Percentiles rank a stretch among this genome's conserved stretches.
Conservation (phyloP, 2,797 vertebrate genomes). For the Podarcis siculus region DNA sequence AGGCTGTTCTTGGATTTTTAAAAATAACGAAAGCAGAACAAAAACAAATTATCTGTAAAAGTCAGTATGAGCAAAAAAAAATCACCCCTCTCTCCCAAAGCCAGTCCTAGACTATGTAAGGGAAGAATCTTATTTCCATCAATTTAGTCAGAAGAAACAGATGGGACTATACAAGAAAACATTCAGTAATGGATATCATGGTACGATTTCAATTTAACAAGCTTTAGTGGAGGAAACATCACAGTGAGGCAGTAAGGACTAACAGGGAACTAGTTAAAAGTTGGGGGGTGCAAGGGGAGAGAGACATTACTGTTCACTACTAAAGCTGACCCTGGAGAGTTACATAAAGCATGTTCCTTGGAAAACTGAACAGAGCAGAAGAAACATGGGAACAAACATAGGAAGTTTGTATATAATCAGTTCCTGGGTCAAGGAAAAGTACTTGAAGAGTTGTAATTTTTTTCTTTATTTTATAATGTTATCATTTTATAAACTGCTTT, state of each 20-base stretch:
- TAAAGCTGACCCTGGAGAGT: not conserved
- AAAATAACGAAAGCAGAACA: conserved; percentile 7
- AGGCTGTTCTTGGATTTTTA: not conserved
- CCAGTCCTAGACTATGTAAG: not conserved
- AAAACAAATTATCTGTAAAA: conserved; percentile 32
- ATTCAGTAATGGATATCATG: conserved; percentile 31
- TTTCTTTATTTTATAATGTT: no score
- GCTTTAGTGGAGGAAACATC: conserved; percentile 17
- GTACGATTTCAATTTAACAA: conserved; percentile 30
- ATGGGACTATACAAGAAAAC: conserved; percentile 31
- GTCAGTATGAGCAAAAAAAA: conserved; percentile 42
- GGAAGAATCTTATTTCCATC: conserved; percentile 7
- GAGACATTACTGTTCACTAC: conserved; percentile 26
- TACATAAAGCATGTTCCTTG: not conserved
- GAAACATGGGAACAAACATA: not conserved
- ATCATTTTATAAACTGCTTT: no score
- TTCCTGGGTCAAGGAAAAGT: no score
- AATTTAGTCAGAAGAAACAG: conserved; percentile 35
- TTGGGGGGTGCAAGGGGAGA: conserved; percentile 24
- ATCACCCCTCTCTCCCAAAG: conserved; percentile 14
- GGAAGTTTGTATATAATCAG: no score
- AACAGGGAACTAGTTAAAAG: conserved; percentile 26
- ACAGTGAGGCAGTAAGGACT: conserved; percentile 13
- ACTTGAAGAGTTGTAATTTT: no score
- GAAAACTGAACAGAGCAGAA: not conserved